These are phyloP conservation scores for Parnassius glacialis DNA, from an alignment of 2,888 invertebrate genomes.

Conservation along the genomic window DNA sequence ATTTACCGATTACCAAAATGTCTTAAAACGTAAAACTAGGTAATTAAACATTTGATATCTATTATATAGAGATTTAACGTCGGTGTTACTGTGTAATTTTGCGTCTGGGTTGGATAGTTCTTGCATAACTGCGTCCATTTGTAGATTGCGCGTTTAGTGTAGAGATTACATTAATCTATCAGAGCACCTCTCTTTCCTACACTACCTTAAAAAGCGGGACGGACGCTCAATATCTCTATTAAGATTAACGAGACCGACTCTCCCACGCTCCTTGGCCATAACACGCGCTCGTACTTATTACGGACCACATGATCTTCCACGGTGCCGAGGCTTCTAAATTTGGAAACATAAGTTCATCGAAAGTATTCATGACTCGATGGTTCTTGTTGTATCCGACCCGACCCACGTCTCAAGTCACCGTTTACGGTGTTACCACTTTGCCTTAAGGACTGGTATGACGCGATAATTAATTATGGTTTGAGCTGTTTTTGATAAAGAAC, in stretches of 20 bases:
- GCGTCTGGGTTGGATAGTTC: too few relatives aligned
- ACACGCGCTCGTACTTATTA: slow-evolving; percentile 26
- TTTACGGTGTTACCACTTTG: slow-evolving; percentile 10
- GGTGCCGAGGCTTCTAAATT: slow-evolving; percentile 25
- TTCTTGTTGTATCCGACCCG: not conserved
- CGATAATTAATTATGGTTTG: not conserved
- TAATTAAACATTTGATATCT: too few relatives aligned
- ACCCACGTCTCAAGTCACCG: slow-evolving; percentile 14
- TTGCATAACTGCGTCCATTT: not conserved
- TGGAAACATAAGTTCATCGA: slow-evolving; percentile 24
- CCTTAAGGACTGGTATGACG: not conserved
- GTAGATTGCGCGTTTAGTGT: slow-evolving; percentile 9
- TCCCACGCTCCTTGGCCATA: slow-evolving; percentile 26
- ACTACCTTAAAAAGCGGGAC: slow-evolving; percentile 2
- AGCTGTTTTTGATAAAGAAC: not conserved
- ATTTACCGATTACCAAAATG: too few relatives aligned
- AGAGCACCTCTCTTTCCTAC: not conserved
- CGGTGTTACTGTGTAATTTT: too few relatives aligned
- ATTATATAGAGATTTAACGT: too few relatives aligned
- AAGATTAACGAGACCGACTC: slow-evolving; percentile 22
- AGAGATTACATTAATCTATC: slow-evolving; percentile 6
- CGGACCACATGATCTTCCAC: slow-evolving; percentile 4
- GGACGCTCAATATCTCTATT: slow-evolving; percentile 13
- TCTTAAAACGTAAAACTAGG: too few relatives aligned
- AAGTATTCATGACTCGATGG: slow-evolving; percentile 11